These are phyloP conservation scores for Macrotis lagotis DNA, from an alignment of 2,113 vertebrate species.

Conservation along the genomic window DNA sequence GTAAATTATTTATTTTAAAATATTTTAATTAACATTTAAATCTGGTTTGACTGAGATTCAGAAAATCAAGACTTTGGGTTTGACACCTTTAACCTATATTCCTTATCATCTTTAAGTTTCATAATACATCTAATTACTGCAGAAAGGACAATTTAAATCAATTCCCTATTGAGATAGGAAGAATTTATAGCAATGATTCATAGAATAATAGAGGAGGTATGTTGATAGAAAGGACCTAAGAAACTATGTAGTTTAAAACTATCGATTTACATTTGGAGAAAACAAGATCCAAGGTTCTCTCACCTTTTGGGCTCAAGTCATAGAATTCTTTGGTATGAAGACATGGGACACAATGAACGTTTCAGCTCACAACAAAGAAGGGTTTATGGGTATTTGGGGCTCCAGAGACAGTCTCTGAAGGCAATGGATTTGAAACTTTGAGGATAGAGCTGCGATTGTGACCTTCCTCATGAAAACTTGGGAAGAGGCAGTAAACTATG, in stretches of 20 bases:
- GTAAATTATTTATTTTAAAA: too few species aligned
- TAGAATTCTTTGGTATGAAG: neutral
- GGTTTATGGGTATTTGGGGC: neutral
- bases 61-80: too few species aligned
- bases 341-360: neutral
- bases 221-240: neutral
- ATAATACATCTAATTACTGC: neutral
- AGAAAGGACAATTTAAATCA: neutral
- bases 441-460: neutral
- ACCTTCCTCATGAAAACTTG: neutral
- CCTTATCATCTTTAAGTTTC: neutral
- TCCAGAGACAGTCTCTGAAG: neutral
- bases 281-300: neutral
- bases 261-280: too few species aligned
- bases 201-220: neutral
- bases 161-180: neutral
- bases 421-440: neutral
- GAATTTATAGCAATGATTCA: neutral
- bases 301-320: neutral
- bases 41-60: too few species aligned
- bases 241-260: too few species aligned
- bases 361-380: neutral
- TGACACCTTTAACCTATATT: too few species aligned
- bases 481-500: neutral
- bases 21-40: too few species aligned